Evolutionary conservation across 2,113 vertebrate genomes (phyloP).

Genomic region (Pachycephala philippinensis): DNA sequence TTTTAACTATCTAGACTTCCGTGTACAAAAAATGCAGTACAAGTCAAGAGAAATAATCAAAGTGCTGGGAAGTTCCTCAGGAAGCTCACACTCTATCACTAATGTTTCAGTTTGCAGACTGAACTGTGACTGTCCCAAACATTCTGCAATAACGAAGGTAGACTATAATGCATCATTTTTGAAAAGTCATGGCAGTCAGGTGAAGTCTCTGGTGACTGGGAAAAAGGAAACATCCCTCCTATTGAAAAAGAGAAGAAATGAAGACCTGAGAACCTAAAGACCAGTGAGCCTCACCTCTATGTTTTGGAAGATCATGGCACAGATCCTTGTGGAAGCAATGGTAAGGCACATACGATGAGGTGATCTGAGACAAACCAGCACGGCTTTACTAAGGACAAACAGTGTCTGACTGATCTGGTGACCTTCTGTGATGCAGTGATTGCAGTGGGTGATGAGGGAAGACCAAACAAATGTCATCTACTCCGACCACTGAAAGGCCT

Average conservation of each 20-base stretch:
- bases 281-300: not conserved
- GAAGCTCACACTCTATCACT: not conserved
- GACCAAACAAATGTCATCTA: not conserved
- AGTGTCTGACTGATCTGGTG: not conserved
- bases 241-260: not conserved
- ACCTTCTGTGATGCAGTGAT: not conserved
- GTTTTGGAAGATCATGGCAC: not conserved
- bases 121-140: not conserved
- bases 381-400: not conserved
- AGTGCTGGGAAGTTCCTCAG: not conserved
- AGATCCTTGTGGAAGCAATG: not conserved
- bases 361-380: not conserved
- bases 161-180: not conserved
- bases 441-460: not conserved
- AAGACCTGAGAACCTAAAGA: not conserved
- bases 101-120: not conserved
- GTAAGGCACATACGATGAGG: fast-evolving
- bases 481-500: not conserved
- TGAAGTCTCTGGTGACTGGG: not conserved
- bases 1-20: not conserved
- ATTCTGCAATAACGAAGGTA: not conserved
- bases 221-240: not conserved
- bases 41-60: not conserved
- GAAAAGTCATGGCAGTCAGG: not conserved
- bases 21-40: not conserved